These are phyloP conservation scores for Odocoileus hemionus DNA, from an alignment of 2,113 vertebrate genomes.

Conservation along the genomic window DNA sequence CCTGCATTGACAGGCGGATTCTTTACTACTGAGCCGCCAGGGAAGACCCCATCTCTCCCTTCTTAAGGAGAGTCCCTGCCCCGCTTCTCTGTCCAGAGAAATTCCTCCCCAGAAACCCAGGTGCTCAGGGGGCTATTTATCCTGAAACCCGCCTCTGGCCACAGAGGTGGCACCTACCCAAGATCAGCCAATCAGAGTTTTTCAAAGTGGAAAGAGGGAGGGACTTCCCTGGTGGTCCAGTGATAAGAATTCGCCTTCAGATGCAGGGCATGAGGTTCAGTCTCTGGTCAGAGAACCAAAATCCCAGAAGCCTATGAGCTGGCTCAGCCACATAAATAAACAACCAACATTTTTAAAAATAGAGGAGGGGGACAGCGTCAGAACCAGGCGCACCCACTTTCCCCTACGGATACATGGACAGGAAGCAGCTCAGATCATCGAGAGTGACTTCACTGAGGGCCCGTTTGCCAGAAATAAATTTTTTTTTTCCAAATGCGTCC, in stretches of 20 bases:
- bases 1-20: background rate
- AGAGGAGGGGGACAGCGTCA: background rate
- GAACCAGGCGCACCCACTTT: fast-evolving
- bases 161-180: background rate
- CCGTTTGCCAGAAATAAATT: background rate
- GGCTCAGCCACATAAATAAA: background rate
- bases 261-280: background rate
- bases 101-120: background rate
- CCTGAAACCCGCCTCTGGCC: background rate
- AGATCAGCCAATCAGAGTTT: background rate
- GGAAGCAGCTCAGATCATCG: background rate
- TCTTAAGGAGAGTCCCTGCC: background rate
- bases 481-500: background rate
- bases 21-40: background rate
- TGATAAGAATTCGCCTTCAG: background rate
- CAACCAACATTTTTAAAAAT: background rate
- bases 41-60: background rate
- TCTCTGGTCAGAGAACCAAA: background rate
- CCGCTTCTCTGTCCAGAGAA: background rate
- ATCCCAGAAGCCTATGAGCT: background rate
- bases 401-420: background rate
- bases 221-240: background rate
- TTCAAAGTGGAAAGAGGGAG: background rate
- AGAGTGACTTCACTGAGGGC: background rate
- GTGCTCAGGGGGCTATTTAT: background rate